Percentiles rank a stretch among this genome's conserved stretches.
Conservation (phyloP, 1,140 invertebrate genomes). For the Pogonognathellus flavescens region DNA sequence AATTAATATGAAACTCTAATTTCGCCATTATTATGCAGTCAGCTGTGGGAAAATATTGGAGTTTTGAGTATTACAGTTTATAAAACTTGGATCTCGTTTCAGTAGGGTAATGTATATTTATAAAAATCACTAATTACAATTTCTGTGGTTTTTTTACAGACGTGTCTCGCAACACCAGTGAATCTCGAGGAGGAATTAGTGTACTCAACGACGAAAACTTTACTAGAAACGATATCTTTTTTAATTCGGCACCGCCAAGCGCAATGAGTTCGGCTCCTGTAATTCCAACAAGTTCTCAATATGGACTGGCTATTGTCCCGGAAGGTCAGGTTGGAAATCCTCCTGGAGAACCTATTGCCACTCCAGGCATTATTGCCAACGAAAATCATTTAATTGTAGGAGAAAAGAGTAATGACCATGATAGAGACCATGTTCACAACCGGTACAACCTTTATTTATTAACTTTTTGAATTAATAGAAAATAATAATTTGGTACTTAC, state of each 20-base stretch:
- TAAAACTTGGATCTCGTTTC: too few relatives aligned
- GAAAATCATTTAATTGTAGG: slow-evolving; percentile 55
- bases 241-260: slow-evolving; percentile 79
- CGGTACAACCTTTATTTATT: slow-evolving; percentile 58
- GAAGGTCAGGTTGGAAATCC: slow-evolving; percentile 70
- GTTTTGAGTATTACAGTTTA: too few relatives aligned
- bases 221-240: slow-evolving; percentile 85
- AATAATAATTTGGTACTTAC: too few relatives aligned
- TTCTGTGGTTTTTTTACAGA: slow-evolving; percentile 45
- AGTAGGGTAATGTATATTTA: too few relatives aligned
- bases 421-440: slow-evolving; percentile 72
- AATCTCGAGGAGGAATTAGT: slow-evolving; percentile 70
- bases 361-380: slow-evolving; percentile 8
- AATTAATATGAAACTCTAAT: too few relatives aligned
- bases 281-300: slow-evolving; percentile 86
- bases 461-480: neutral
- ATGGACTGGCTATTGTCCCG: slow-evolving; percentile 83
- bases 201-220: slow-evolving; percentile 84
- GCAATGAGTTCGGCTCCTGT: slow-evolving; percentile 83
- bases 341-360: slow-evolving; percentile 52
- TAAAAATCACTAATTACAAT: too few relatives aligned
- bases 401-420: slow-evolving; percentile 66
- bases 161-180: slow-evolving; percentile 59
- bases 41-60: too few relatives aligned
- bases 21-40: too few relatives aligned